Evolutionary conservation across 2,797 vertebrate genomes (phyloP).

Genomic region (Synanceia verrucosa): DNA sequence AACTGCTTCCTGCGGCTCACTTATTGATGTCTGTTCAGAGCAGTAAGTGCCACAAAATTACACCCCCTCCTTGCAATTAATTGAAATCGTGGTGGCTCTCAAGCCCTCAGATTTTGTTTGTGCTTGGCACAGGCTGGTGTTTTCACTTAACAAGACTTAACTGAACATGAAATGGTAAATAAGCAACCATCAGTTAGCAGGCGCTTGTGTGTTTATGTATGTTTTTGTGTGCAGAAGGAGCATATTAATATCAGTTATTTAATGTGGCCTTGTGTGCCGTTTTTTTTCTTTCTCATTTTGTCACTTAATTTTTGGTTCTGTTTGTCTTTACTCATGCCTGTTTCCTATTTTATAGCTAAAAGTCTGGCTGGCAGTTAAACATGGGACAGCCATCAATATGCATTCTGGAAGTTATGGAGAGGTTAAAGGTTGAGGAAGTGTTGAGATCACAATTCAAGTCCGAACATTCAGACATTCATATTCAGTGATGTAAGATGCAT

Average conservation of each 20-base stretch:
- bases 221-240: slow-evolving; percentile 1
- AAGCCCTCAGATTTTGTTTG: slow-evolving; percentile 40
- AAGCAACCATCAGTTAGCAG: slow-evolving; percentile 29
- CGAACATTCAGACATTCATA: no score
- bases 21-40: slow-evolving; percentile 59
- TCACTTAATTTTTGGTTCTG: background rate
- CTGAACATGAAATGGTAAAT: slow-evolving; percentile 44
- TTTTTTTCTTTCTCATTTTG: background rate
- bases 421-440: no score
- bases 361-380: background rate
- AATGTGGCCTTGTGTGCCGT: background rate
- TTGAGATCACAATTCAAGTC: no score
- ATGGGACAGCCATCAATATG: background rate
- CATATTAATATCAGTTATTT: slow-evolving; percentile 26
- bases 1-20: slow-evolving; percentile 49
- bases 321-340: background rate
- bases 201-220: background rate
- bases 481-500: background rate
- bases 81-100: slow-evolving; percentile 57
- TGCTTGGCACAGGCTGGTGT: slow-evolving; percentile 11
- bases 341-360: slow-evolving; percentile 8
- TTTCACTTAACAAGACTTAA: slow-evolving; percentile 36
- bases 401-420: slow-evolving; percentile 2
- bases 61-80: slow-evolving; percentile 61
- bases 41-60: slow-evolving; percentile 62